phyloP scores from a whole-genome alignment of 2,797 vertebrate species.

The Eidolon dupreanum region DNA sequence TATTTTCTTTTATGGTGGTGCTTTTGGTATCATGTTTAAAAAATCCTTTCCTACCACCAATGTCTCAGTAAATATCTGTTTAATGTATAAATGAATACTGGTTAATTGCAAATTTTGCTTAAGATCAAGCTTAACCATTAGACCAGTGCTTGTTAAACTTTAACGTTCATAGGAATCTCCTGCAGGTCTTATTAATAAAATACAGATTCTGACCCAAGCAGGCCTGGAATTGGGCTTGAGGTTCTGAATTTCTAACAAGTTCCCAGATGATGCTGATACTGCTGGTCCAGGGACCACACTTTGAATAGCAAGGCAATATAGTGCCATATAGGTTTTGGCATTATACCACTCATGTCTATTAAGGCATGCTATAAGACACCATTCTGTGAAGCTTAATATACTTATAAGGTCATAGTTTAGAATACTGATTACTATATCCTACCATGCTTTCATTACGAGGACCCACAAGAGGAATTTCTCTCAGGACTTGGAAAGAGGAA shows the following conservation, averaged over 20 bases:
- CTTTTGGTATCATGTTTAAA: neutral
- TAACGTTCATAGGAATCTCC: neutral
- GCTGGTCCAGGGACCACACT: neutral
- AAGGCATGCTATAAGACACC: neutral
- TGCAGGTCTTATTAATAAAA: neutral
- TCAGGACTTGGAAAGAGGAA: conserved; percentile 26
- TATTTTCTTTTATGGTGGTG: conserved; percentile 9
- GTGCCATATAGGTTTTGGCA: neutral
- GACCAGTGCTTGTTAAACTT: conserved; percentile 5
- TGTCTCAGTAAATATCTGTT: conserved; percentile 19
- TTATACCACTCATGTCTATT: neutral
- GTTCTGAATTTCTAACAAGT: conserved; percentile 19
- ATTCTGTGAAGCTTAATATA: conserved; percentile 17
- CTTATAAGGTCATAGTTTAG: conserved; percentile 32
- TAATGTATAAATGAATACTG: neutral
- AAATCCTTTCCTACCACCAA: neutral
- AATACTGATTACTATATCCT: conserved; percentile 13
- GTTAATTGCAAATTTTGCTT: neutral
- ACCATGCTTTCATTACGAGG: conserved; percentile 7
- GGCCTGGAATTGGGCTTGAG: neutral
- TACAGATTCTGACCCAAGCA: conserved; percentile 12
- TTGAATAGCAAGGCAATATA: neutral
- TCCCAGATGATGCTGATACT: neutral
- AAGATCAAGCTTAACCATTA: neutral
- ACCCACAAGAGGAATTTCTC: neutral